Conservation (phyloP, 2,113 vertebrate species). For the Forbesichthys agassizii region DNA sequence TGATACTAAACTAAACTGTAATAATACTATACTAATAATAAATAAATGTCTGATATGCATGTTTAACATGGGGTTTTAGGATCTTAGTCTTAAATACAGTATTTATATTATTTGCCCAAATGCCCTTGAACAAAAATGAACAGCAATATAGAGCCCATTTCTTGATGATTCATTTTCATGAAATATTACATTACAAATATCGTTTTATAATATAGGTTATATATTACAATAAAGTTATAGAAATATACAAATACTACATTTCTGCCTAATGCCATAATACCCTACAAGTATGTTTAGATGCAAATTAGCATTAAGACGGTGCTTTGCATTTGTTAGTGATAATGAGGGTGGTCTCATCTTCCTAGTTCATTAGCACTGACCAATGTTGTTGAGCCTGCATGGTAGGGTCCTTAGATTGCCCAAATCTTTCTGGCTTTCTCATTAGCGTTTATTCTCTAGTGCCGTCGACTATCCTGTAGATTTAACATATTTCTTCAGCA, state of each 20-base stretch:
- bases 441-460: conserved; percentile 21
- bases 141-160: too few species aligned
- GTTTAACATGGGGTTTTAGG: too few species aligned
- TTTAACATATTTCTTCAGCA: conserved; percentile 21
- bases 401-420: background rate
- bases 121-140: too few species aligned
- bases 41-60: too few species aligned
- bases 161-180: background rate
- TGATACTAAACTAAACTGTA: background rate
- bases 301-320: background rate
- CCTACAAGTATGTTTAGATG: conserved; percentile 3
- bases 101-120: too few species aligned
- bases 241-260: too few species aligned
- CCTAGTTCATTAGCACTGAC: conserved; percentile 29
- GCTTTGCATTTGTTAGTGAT: conserved; percentile 13
- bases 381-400: background rate
- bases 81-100: too few species aligned
- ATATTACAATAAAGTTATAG: too few species aligned
- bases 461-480: conserved; percentile 6
- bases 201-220: too few species aligned
- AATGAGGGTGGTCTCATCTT: conserved; percentile 11
- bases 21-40: background rate
- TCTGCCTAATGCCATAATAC: background rate
- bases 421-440: conserved; percentile 14
- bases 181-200: too few species aligned